Percentiles rank a stretch among this genome's conserved stretches.
These are phyloP conservation scores for Tinea semifulvella DNA, from an alignment of 2,888 invertebrate species.

Conservation along the genomic window DNA sequence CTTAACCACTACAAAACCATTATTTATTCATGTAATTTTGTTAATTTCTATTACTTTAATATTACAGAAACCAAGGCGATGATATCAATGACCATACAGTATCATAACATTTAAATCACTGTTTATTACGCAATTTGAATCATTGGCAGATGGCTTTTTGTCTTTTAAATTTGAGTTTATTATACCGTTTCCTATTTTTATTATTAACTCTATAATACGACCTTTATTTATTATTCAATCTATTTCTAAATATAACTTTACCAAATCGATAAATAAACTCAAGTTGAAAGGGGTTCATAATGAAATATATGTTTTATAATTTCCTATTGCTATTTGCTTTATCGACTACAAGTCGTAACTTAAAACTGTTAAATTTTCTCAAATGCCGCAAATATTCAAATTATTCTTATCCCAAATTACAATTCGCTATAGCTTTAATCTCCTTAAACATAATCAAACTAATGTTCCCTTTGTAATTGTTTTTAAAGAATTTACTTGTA, in stretches of 20 bases:
- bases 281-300: conserved; percentile 47
- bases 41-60: neutral
- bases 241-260: too few relatives aligned
- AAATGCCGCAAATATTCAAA: conserved; percentile 2
- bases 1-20: neutral
- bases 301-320: conserved; percentile 10
- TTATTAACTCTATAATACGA: too few relatives aligned
- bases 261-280: too few relatives aligned
- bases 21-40: neutral
- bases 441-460: too few relatives aligned
- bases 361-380: neutral
- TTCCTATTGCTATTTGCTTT: conserved; percentile 11
- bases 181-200: neutral
- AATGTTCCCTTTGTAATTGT: neutral
- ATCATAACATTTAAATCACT: conserved; percentile 1
- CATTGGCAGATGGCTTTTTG: conserved; percentile 41
- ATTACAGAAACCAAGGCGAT: conserved; percentile 3
- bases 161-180: conserved; percentile 48
- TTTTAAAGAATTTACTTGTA: too few relatives aligned
- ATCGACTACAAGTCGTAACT: conserved; percentile 5
- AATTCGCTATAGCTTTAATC: too few relatives aligned
- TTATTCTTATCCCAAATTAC: neutral
- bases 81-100: conserved; percentile 4
- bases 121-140: conserved; percentile 25
- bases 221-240: too few relatives aligned